Evolutionary conservation across 2,113 vertebrate species (phyloP), one percentile per base, ranked within the genome.

Genomic region (Chloebia gouldiae): DNA sequence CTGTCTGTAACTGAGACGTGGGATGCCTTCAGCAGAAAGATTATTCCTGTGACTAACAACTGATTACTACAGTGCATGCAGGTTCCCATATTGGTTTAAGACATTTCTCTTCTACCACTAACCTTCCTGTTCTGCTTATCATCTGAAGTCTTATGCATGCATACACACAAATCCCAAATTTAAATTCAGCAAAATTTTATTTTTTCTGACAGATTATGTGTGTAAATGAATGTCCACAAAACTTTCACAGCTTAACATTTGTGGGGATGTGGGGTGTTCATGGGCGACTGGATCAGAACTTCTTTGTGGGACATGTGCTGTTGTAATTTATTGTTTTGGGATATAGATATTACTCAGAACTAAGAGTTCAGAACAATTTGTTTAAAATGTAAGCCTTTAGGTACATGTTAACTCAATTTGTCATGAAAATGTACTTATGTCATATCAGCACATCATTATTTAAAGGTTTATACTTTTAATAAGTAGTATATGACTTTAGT

Each of bases 31-130:
- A 83, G 35, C 47, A 80, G 59, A 54, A 90, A 61, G 45, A 54
- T 69, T 69, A 45, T 61, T 96, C 65, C 31, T 59, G 51, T 93
- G 93, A 93, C 75, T 96, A 90, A 93, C 40, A 61, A 51, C 53
- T 76, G 90, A 61, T 77, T 94, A 1, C 35, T 90, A 4, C 31
- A 70, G 66, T 66, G 33, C 63, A 15, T 90, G 86, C 72, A 68
- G 37, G 28, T 86, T 90, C 44, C 37, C 88, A 86, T 1, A 5
- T 90, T 1, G 0, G 60, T 63, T 42, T 10, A 17, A 54, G 60
- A 39, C 6, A 4, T 56, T 66, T 81, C 20, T 37, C 53, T 70
- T 81, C 20, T 37, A 66, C n/a, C 37, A 27, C n/a, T 56, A 68
- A 61, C 21, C 6, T 47, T 35, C 21, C 3, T 4, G 2, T 82